A percentile compares a stretch with the other conserved stretches of the same genome.
Conservation (phyloP, 37 sponge, comb jelly and placozoan species). For the Lycopodina hypogea region DNA sequence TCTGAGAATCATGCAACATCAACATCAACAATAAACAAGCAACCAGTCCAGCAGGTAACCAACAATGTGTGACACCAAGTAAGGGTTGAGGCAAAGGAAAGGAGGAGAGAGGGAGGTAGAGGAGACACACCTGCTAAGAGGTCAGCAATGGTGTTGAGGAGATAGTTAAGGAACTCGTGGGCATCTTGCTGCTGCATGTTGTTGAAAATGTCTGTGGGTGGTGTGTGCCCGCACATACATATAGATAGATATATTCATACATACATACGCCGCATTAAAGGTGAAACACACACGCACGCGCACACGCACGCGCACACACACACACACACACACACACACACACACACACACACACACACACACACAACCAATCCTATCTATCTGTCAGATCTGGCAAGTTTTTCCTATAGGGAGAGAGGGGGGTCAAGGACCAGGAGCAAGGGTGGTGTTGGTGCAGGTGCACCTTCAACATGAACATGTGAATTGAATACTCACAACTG, state of each 20-base stretch:
- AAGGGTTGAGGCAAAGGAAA: neutral
- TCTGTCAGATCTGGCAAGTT: too few relatives aligned
- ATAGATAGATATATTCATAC: too few relatives aligned
- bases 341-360: too few relatives aligned
- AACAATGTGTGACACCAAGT: neutral
- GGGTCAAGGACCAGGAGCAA: too few relatives aligned
- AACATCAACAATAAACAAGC: neutral
- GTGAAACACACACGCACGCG: neutral
- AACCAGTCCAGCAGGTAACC: neutral
- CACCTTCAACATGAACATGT: too few relatives aligned
- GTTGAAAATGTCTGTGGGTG: slow-evolving; percentile 80
- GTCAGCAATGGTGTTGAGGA: slow-evolving; percentile 93
- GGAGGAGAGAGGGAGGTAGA: neutral
- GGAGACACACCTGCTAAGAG: slow-evolving; percentile 47
- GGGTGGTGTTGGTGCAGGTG: too few relatives aligned
- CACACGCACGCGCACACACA: neutral
- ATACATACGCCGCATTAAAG: neutral
- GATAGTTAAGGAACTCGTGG: slow-evolving; percentile 97
- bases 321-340: too few relatives aligned
- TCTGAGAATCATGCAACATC: slow-evolving; percentile 3
- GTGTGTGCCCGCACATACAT: too few relatives aligned
- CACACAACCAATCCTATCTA: too few relatives aligned
- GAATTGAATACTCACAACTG: too few relatives aligned
- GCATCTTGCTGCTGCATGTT: slow-evolving; percentile 97
- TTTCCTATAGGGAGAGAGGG: too few relatives aligned